A percentile compares a stretch with the other conserved stretches of the same genome.
Evolutionary conservation across 2,113 vertebrate species (phyloP).

Genomic region (Pluvianellus socialis): DNA sequence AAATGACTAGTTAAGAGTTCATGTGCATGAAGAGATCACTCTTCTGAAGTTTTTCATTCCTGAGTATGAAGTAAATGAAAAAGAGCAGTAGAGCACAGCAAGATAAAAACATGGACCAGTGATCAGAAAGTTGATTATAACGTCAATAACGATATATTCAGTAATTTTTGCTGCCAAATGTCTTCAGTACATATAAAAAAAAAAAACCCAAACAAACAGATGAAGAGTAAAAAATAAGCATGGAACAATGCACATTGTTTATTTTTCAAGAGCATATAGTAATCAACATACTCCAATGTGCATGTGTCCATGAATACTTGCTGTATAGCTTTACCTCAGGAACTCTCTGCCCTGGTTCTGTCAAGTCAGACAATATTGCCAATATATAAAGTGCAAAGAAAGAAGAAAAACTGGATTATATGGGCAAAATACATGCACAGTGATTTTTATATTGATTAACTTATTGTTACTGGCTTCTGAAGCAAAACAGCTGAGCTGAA

Average conservation of each 20-base stretch:
- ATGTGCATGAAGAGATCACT: neutral
- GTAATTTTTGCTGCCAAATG: neutral
- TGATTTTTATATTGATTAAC: neutral
- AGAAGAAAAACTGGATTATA: neutral
- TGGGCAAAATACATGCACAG: neutral
- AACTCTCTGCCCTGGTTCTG: neutral
- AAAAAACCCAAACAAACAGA: neutral
- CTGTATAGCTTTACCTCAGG: neutral
- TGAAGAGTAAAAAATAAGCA: neutral
- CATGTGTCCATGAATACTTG: neutral
- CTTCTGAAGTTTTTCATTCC: neutral
- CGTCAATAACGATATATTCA: neutral
- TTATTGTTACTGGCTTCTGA: neutral
- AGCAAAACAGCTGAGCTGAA: neutral
- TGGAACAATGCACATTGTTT: neutral
- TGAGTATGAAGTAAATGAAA: neutral
- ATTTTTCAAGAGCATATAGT: neutral
- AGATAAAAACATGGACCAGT: neutral
- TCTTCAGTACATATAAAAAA: neutral
- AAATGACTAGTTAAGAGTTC: neutral
- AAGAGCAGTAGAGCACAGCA: neutral
- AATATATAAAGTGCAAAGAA: neutral
- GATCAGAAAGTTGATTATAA: constrained; percentile 7
- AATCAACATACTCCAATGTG: neutral
- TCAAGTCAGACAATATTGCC: neutral